Evolutionary conservation across 1,140 invertebrate species (phyloP).

Genomic region (Drosophila repletoides): DNA sequence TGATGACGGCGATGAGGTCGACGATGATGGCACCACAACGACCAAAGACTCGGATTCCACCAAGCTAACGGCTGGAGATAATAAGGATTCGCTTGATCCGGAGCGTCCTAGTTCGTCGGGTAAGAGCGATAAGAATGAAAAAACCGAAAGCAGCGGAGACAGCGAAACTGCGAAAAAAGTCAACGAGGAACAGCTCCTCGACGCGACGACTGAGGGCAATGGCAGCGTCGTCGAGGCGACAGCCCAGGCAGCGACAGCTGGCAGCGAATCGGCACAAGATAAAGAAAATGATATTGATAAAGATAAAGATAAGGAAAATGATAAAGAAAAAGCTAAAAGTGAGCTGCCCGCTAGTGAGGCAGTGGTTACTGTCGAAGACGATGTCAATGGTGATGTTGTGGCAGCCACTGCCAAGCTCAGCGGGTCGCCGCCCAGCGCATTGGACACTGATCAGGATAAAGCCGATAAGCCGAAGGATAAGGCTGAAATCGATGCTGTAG

Average conservation of each 20-base stretch:
- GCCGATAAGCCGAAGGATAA: not conserved
- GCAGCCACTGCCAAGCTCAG: constrained; percentile 53
- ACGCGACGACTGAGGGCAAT: constrained; percentile 51
- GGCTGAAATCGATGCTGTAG: constrained; percentile 56
- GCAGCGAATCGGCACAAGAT: constrained; percentile 58
- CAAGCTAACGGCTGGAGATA: constrained; percentile 69
- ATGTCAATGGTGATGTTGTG: constrained; percentile 13
- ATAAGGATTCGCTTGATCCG: constrained; percentile 78
- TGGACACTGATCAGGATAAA: constrained; percentile 57
- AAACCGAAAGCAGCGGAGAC: constrained; percentile 21
- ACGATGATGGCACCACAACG: constrained; percentile 80
- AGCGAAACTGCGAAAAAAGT: constrained; percentile 49
- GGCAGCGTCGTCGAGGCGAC: constrained; percentile 61
- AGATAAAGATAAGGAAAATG: constrained; percentile 24
- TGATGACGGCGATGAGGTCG: constrained; percentile 80
- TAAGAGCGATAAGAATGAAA: constrained; percentile 79
- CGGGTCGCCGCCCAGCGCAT: constrained; percentile 43
- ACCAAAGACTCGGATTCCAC: constrained; percentile 82
- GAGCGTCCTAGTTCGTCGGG: constrained; percentile 82
- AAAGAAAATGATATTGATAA: constrained; percentile 29
- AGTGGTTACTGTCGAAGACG: constrained; percentile 23
- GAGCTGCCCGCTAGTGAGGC: constrained; percentile 19
- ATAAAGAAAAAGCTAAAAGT: constrained; percentile 18
- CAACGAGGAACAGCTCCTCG: constrained; percentile 36
- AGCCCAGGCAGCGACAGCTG: constrained; percentile 32